Percentiles rank a stretch among this genome's conserved stretches.
Conservation (phyloP, 2,113 vertebrate species). For the Perca fluviatilis region DNA sequence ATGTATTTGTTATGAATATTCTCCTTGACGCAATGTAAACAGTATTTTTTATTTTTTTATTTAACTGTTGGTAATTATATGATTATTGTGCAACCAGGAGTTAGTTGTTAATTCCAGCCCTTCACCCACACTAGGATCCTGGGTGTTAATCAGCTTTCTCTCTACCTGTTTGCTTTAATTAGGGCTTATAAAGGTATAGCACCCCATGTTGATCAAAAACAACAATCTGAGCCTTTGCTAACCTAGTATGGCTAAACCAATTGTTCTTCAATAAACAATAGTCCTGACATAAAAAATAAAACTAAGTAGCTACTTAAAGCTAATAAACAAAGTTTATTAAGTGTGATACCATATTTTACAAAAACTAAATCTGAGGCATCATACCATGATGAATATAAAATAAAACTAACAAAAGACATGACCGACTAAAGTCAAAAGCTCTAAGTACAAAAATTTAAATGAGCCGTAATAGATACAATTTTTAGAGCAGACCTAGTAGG, state of each 20-base stretch:
- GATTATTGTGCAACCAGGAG: neutral
- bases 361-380: neutral
- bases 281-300: neutral
- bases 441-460: neutral
- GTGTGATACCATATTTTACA: neutral
- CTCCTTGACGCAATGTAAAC: neutral
- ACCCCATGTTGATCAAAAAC: slow-evolving; percentile 24
- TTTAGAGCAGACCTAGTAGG: neutral
- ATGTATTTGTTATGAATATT: neutral
- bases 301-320: neutral
- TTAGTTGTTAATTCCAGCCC: slow-evolving; percentile 10
- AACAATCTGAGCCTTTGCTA: slow-evolving; percentile 20
- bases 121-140: slow-evolving; percentile 15
- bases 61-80: neutral
- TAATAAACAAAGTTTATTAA: neutral
- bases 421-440: neutral
- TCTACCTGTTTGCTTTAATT: slow-evolving; percentile 17
- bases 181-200: slow-evolving; percentile 1
- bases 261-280: neutral
- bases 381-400: neutral
- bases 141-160: slow-evolving; percentile 48
- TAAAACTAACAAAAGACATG: neutral
- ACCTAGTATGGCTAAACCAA: neutral
- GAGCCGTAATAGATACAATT: neutral
- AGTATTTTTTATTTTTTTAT: neutral